Base-by-base conservation (phyloP, 2,113 vertebrate species). In the Heterotis niloticus region DNA sequence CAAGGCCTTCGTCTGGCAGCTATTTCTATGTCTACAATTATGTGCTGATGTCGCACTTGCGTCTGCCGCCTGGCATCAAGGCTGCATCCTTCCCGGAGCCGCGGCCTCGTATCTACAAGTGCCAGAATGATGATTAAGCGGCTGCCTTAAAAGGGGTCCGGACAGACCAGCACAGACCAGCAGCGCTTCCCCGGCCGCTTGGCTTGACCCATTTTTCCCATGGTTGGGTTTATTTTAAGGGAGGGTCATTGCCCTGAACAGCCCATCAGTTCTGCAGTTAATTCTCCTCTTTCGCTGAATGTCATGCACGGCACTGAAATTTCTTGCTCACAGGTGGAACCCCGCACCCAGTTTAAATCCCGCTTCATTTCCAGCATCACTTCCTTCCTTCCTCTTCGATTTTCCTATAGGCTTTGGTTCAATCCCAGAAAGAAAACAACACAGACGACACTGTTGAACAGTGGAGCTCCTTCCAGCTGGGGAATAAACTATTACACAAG, bases 81-180 rank as follows among this genome's bases (percentile, higher is more conserved):
- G 84, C 76, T 52, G 34, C 34, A 7, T 70, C 64, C 88, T 87
- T 84, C 84, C 64, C 87, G 82, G 79, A 92, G 84, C 90, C 88
- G 83, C 84, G 88, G 79, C 81, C 90, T 83, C 85, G 85, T 86
- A 90, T 91, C 89, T 91, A 88, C 79, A 84, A 87, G 85, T 85
- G 83, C 78, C 84, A 74, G 82, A 86, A 83, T 87, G 90, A 89
- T 91, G 85, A 91, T 89, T 85, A 87, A 86, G 83, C 79, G 84
- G 78, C 83, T 92, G 68, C 85, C 91, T 85, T 87, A 90, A 88
- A 88, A 87, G 84, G 77, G 62, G 80, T 20, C 75, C 73, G 76
- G 71, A 68, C 65, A 60, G 69, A n/a, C n/a, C n/a, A n/a, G n/a
- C n/a, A n/a, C n/a, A n/a, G n/a, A 60, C 34, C 34, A 44, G 64